Evolutionary conservation across 2,888 invertebrate species (phyloP).

Genomic region (Lingula anatina): DNA sequence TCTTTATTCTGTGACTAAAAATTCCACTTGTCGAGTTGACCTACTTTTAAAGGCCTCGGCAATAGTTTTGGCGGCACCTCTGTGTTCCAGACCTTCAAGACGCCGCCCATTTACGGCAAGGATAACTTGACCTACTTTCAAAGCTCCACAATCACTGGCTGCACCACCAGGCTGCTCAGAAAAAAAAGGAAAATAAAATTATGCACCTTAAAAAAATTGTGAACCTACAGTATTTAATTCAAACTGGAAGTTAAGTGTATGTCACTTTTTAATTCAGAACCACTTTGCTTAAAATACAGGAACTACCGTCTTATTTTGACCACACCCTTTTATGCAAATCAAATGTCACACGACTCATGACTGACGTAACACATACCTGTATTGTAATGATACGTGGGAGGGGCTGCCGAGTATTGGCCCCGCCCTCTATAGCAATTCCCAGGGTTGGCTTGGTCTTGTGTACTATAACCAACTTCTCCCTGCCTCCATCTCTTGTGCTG

Average conservation of each 20-base stretch:
- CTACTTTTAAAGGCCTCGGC: slow-evolving; percentile 89
- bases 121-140: slow-evolving; percentile 91
- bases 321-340: neutral
- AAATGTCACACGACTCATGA: neutral
- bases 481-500: neutral
- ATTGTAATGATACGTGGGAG: slow-evolving; percentile 93
- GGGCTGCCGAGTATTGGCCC: slow-evolving; percentile 91
- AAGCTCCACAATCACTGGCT: slow-evolving; percentile 84
- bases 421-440: slow-evolving; percentile 96
- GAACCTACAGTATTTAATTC: too few relatives aligned
- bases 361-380: slow-evolving; percentile 67
- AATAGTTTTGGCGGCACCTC: slow-evolving; percentile 85
- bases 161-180: slow-evolving; percentile 82
- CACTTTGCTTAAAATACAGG: neutral
- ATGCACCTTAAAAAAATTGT: neutral
- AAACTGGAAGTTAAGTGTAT: neutral
- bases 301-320: neutral
- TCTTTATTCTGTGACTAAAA: slow-evolving; percentile 70
- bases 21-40: slow-evolving; percentile 83
- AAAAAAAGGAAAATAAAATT: slow-evolving; percentile 5
- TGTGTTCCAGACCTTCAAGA: slow-evolving; percentile 71
- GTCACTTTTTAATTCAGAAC: too few relatives aligned
- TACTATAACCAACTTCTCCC: slow-evolving; percentile 59
- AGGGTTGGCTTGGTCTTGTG: slow-evolving; percentile 90
- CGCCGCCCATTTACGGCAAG: slow-evolving; percentile 80